Percentiles rank a stretch among this genome's conserved stretches.
phyloP scores from a whole-genome alignment of 2,888 invertebrate species.

The Caenorhabditis drosophilae region DNA sequence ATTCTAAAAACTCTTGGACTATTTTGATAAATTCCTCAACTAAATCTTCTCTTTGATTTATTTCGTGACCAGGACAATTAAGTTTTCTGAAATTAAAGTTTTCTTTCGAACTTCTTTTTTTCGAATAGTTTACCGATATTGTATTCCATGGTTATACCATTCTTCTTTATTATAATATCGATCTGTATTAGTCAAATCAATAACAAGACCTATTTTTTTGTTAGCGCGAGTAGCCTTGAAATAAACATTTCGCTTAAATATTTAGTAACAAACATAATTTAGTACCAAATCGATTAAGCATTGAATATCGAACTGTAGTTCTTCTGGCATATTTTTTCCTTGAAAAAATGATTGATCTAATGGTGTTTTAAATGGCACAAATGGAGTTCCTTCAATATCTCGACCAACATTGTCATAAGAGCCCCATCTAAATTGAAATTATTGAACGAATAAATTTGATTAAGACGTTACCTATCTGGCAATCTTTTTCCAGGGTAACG shows the following conservation, averaged over 20 bases:
- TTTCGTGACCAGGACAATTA: slow-evolving; percentile 55
- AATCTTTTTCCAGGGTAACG: slow-evolving; percentile 13
- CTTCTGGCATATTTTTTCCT: slow-evolving; percentile 24
- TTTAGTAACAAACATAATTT: background rate
- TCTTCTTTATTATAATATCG: slow-evolving; percentile 63
- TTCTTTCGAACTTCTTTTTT: background rate
- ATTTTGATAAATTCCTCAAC: slow-evolving; percentile 44
- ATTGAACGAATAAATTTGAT: too few species aligned
- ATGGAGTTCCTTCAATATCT: slow-evolving; percentile 77
- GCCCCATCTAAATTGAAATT: slow-evolving; percentile 70
- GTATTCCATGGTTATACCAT: slow-evolving; percentile 45
- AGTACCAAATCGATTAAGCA: slow-evolving; percentile 39
- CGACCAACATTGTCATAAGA: slow-evolving; percentile 73
- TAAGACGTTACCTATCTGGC: slow-evolving; percentile 38
- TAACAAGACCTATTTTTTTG: slow-evolving; percentile 68
- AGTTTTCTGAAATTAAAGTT: slow-evolving; percentile 32
- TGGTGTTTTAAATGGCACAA: slow-evolving; percentile 81
- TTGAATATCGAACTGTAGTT: slow-evolving; percentile 38
- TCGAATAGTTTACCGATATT: slow-evolving; percentile 37
- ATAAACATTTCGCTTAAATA: background rate
- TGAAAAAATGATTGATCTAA: slow-evolving; percentile 70
- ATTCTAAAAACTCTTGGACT: slow-evolving; percentile 38
- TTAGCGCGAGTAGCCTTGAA: slow-evolving; percentile 52
- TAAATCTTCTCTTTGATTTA: slow-evolving; percentile 49
- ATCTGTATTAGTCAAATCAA: slow-evolving; percentile 71